A percentile compares a stretch with the other conserved stretches of the same genome.
Evolutionary conservation across 2,888 invertebrate genomes (phyloP).

Genomic region (Agriopis aurantiaria): DNA sequence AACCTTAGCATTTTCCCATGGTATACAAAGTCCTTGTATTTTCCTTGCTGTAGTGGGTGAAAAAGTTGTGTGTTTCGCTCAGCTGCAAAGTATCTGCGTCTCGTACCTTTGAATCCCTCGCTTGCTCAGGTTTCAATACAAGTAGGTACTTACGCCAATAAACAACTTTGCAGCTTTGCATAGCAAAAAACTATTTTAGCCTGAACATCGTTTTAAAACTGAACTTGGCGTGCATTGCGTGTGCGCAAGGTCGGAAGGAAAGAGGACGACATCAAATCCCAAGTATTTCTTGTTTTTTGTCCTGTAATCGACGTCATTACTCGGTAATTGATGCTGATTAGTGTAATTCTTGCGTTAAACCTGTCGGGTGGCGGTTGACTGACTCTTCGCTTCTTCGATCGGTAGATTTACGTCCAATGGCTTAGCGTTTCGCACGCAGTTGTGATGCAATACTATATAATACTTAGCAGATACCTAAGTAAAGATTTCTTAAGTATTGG

Average conservation of each 20-base stretch:
- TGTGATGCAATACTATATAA: slow-evolving; percentile 8
- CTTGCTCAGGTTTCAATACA: too few species aligned
- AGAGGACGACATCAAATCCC: slow-evolving; percentile 51
- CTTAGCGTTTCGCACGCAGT: slow-evolving; percentile 14
- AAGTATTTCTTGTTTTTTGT: slow-evolving; percentile 49
- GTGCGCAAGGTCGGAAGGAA: slow-evolving; percentile 61
- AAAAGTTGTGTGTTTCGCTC: too few species aligned
- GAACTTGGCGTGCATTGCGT: slow-evolving; percentile 45
- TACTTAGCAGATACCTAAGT: background rate
- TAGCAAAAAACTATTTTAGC: too few species aligned
- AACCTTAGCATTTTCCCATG: too few species aligned
- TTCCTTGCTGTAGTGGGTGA: too few species aligned
- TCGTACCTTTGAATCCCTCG: too few species aligned
- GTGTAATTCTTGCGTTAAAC: slow-evolving; percentile 39
- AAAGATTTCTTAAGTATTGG: too few species aligned
- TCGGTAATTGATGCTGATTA: slow-evolving; percentile 43
- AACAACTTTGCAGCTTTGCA: too few species aligned
- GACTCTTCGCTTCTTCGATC: slow-evolving; percentile 36
- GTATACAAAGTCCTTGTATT: too few species aligned
- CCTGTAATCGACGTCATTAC: slow-evolving; percentile 49
- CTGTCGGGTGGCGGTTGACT: slow-evolving; percentile 40
- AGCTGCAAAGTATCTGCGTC: too few species aligned
- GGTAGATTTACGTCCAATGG: slow-evolving; percentile 14
- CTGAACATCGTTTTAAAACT: slow-evolving; percentile 12
- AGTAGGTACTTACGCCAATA: too few species aligned